Percentiles rank a stretch among this genome's conserved stretches.
These are phyloP conservation scores for Bagarius yarrelli DNA, from an alignment of 2,113 vertebrate species.

Conservation along the genomic window DNA sequence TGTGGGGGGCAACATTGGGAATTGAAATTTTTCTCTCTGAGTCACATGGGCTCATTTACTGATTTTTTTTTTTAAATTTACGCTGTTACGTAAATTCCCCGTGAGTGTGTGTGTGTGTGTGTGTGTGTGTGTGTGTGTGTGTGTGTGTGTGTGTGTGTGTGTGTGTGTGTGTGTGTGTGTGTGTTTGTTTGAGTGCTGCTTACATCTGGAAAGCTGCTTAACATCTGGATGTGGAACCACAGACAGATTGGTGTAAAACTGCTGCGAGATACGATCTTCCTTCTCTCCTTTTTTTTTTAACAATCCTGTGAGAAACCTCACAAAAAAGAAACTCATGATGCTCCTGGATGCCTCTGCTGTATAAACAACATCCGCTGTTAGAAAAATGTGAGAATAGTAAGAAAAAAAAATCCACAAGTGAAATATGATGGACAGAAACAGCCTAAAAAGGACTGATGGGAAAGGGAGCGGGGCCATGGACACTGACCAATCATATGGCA, in stretches of 20 bases:
- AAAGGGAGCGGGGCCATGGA: slow-evolving; percentile 56
- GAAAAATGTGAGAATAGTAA: slow-evolving; percentile 54
- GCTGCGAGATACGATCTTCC: slow-evolving; percentile 45
- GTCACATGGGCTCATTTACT: slow-evolving; percentile 2
- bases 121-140: slow-evolving; percentile 28
- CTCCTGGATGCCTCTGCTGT: slow-evolving; percentile 64
- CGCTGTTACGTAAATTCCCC: slow-evolving; percentile 49
- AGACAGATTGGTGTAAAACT: slow-evolving; percentile 41
- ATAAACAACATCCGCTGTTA: slow-evolving; percentile 62
- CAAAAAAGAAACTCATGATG: slow-evolving; percentile 44
- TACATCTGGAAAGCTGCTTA: slow-evolving; percentile 43
- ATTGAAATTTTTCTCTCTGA: slow-evolving; percentile 8
- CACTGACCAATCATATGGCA: background rate
- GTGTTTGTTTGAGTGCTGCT: background rate
- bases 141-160: slow-evolving; percentile 23
- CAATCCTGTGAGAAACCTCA: slow-evolving; percentile 63
- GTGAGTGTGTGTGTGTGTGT: slow-evolving; percentile 41
- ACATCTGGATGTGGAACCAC: slow-evolving; percentile 43
- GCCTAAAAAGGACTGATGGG: slow-evolving; percentile 60
- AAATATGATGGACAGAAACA: slow-evolving; percentile 56
- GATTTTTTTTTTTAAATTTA: slow-evolving; percentile 47
- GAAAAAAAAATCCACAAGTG: slow-evolving; percentile 48
- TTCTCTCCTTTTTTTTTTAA: slow-evolving; percentile 40
- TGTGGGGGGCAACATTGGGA: slow-evolving; percentile 10
- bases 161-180: slow-evolving; percentile 26